phyloP scores from a whole-genome alignment of 1,140 invertebrate species.

The Nomia melanderi region DNA sequence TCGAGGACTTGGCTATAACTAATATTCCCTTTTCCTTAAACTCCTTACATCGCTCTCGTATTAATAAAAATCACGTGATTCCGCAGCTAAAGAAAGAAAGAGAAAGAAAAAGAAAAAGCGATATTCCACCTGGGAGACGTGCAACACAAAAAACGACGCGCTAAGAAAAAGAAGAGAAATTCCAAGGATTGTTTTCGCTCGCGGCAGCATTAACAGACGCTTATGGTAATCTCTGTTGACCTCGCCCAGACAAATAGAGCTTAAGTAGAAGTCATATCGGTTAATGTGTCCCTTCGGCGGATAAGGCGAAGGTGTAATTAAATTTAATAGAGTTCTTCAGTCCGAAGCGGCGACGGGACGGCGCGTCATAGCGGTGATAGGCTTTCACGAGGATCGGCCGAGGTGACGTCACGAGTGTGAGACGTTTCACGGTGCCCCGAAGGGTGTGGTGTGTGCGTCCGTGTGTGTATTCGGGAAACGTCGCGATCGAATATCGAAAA shows the following conservation, averaged over 20 bases:
- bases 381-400: slow-evolving; percentile 58
- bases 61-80: no score
- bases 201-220: background rate
- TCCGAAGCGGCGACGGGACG: background rate
- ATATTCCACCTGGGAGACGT: no score
- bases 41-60: no score
- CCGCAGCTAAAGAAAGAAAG: no score
- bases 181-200: background rate
- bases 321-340: slow-evolving; percentile 57
- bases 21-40: no score
- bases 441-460: slow-evolving; percentile 8
- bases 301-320: slow-evolving; percentile 59
- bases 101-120: no score
- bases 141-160: background rate
- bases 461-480: background rate
- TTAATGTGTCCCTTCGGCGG: slow-evolving; percentile 3
- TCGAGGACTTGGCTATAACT: no score
- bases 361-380: slow-evolving; percentile 43
- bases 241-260: slow-evolving; percentile 7
- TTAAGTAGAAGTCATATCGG: slow-evolving; percentile 18
- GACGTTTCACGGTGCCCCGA: background rate
- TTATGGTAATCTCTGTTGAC: slow-evolving; percentile 17
- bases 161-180: background rate
- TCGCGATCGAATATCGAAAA: background rate
- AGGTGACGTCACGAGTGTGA: slow-evolving; percentile 66